These are phyloP conservation scores for Mesoclemmys tuberculata DNA, from an alignment of 2,113 vertebrate species.

Conservation along the genomic window DNA sequence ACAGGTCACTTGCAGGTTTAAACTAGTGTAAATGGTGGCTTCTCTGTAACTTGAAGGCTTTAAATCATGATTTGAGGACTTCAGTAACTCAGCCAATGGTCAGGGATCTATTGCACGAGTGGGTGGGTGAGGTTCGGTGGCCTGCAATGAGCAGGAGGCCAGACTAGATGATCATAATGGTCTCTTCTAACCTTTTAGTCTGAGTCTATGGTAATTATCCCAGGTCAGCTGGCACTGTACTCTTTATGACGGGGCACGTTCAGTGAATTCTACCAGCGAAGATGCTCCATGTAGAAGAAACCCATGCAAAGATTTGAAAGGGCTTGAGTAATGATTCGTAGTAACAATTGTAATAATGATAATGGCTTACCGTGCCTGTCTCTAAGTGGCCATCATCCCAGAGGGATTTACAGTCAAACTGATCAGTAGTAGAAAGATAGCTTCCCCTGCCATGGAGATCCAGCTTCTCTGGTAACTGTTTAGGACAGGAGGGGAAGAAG, in stretches of 20 bases:
- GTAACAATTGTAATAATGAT: neutral
- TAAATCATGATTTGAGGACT: too few species aligned
- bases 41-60: too few species aligned
- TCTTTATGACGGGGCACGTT: accelerated
- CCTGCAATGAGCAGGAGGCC: too few species aligned
- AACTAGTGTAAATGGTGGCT: too few species aligned
- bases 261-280: accelerated
- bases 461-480: neutral
- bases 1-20: too few species aligned
- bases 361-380: neutral
- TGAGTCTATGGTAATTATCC: neutral
- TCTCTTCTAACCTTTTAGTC: too few species aligned
- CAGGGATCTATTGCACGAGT: too few species aligned
- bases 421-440: neutral
- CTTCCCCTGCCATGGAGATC: neutral
- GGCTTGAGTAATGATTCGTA: neutral
- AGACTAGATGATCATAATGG: too few species aligned
- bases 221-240: accelerated
- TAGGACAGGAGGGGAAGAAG: neutral
- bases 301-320: neutral
- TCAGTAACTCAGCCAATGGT: too few species aligned
- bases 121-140: too few species aligned
- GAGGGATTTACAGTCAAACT: neutral
- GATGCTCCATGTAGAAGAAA: neutral
- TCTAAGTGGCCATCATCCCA: neutral